Evolutionary conservation across 2,888 invertebrate genomes (phyloP).

Genomic region (Amphipyra berbera): DNA sequence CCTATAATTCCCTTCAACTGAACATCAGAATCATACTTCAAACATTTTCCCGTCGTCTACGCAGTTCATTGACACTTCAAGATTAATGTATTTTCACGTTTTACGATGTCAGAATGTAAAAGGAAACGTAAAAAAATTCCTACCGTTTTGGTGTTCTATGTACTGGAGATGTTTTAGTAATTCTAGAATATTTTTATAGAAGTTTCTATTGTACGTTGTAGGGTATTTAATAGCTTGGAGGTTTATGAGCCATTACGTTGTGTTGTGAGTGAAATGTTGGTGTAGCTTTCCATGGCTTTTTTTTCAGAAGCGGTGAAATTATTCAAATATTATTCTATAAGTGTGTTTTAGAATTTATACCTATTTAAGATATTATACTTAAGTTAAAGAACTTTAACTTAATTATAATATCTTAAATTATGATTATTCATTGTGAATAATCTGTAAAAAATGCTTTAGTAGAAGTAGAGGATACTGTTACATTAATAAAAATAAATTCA

Average conservation of each 20-base stretch:
- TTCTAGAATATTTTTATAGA: constrained; percentile 8
- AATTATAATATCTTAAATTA: no score
- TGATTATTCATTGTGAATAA: no score
- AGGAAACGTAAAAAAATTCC: constrained; percentile 37
- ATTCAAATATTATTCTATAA: no score
- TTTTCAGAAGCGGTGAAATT: no score
- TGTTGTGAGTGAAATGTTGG: neutral
- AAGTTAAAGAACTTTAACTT: no score
- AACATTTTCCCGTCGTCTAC: constrained; percentile 20
- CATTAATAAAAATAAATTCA: no score
- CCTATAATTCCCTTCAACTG: constrained; percentile 15
- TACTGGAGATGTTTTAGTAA: constrained; percentile 11
- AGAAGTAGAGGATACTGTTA: no score
- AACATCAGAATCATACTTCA: constrained; percentile 7
- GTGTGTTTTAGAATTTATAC: no score
- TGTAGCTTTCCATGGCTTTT: neutral
- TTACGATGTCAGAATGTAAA: constrained; percentile 47
- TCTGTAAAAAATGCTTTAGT: no score
- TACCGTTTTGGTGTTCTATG: constrained; percentile 7
- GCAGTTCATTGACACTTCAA: constrained; percentile 53
- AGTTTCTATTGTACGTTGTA: constrained; percentile 6
- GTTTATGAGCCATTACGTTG: constrained; percentile 20
- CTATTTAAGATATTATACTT: no score
- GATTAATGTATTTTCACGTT: constrained; percentile 40
- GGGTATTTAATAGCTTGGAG: constrained; percentile 24